Conservation (phyloP, 2,113 vertebrate genomes). For the Desmodus rotundus region DNA sequence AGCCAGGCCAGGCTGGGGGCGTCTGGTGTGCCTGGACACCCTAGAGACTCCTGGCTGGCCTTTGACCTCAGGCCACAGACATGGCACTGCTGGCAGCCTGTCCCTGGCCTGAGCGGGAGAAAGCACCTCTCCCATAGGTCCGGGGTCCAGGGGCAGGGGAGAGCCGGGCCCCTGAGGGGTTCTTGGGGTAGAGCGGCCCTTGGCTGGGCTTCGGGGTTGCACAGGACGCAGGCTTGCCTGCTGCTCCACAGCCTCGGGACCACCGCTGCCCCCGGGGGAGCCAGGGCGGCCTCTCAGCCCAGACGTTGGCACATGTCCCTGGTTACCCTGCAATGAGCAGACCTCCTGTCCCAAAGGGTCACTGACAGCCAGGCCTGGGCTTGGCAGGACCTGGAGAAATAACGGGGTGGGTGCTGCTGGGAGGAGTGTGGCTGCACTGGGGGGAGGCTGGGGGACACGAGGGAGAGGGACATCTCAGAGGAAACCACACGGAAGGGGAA, state of each 20-base stretch:
- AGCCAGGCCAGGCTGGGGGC: background rate
- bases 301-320: background rate
- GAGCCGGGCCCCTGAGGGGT: background rate
- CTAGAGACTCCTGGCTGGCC: rapidly evolving
- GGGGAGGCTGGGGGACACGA: background rate
- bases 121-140: background rate
- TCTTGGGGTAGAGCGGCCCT: background rate
- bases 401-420: rapidly evolving
- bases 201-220: too few species aligned
- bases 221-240: rapidly evolving
- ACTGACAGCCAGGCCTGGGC: background rate
- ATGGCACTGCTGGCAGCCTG: rapidly evolving
- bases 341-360: background rate
- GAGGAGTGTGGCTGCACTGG: background rate
- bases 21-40: background rate
- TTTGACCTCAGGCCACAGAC: background rate
- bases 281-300: background rate
- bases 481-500: rapidly evolving
- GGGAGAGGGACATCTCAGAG: background rate
- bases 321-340: background rate
- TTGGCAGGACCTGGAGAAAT: background rate
- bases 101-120: background rate
- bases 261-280: rapidly evolving
- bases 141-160: too few species aligned
- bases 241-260: background rate